Evolutionary conservation across 92 coral and sea anemone species (phyloP).

Genomic region (Paragorgia papillata): DNA sequence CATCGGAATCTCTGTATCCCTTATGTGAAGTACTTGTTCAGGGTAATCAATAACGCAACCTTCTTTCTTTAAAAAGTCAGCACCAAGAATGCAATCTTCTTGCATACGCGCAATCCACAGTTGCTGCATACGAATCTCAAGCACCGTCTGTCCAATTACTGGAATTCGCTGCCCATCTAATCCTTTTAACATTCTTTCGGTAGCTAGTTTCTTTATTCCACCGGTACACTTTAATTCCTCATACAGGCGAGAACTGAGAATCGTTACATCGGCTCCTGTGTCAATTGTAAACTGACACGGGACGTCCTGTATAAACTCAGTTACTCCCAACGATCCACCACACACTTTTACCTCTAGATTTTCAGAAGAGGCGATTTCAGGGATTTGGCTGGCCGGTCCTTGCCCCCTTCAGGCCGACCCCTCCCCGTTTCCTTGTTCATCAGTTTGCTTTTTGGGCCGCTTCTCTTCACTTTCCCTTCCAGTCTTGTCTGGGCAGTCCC

Average conservation of each 20-base stretch:
- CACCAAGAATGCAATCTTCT: constrained; percentile 44
- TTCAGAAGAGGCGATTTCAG: not conserved
- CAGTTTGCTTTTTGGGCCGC: not conserved
- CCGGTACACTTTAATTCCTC: constrained; percentile 7
- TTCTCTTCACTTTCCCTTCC: not conserved
- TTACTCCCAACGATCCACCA: constrained; percentile 1
- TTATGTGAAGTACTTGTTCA: constrained; percentile 10
- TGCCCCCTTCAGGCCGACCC: constrained; percentile 6
- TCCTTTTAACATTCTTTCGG: constrained; percentile 10
- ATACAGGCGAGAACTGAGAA: constrained; percentile 9
- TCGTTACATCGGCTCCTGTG: constrained; percentile 41
- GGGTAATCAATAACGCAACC: constrained; percentile 30
- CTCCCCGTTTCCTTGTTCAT: constrained; percentile 1
- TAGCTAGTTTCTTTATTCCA: constrained; percentile 16
- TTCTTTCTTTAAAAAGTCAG: constrained; percentile 39
- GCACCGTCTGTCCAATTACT: constrained; percentile 19
- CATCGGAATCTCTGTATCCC: constrained; percentile 7
- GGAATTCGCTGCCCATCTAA: constrained; percentile 40
- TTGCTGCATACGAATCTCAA: not conserved
- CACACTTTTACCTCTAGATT: not conserved
- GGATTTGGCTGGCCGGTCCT: not conserved
- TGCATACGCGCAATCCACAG: constrained; percentile 38
- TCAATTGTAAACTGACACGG: constrained; percentile 27
- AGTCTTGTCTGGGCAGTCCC: constrained; percentile 15
- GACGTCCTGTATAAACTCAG: constrained; percentile 6